phyloP scores from a whole-genome alignment of 2,113 vertebrate genomes.

The Gallinago paraguaiae region DNA sequence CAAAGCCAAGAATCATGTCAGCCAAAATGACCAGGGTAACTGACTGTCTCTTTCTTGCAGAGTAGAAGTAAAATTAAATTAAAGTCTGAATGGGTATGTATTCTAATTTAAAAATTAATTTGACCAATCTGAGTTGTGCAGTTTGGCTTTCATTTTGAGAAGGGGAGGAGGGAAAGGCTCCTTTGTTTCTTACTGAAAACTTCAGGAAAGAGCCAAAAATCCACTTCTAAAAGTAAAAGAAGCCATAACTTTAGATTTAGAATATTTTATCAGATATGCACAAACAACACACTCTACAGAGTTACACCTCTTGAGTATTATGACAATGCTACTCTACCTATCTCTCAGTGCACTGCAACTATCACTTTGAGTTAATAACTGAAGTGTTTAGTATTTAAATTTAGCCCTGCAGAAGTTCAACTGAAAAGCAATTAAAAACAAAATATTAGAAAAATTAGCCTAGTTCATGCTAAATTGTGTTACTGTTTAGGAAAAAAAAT shows the following conservation, averaged over 20 bases:
- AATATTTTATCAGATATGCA: background rate
- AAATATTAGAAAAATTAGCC: background rate
- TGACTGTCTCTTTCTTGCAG: background rate
- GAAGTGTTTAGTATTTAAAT: background rate
- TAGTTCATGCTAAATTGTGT: background rate
- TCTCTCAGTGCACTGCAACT: background rate
- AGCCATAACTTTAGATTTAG: background rate
- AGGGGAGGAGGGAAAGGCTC: background rate
- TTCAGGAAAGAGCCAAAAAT: background rate
- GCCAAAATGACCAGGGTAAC: conserved; percentile 66
- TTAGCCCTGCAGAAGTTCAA: background rate
- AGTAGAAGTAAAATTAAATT: conserved; percentile 60
- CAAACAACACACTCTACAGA: background rate
- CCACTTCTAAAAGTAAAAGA: background rate
- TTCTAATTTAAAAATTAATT: conserved; percentile 40
- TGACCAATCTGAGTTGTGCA: background rate
- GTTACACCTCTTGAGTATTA: background rate
- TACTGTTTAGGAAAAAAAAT: background rate
- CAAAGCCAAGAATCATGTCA: conserved; percentile 69
- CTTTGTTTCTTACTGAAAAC: background rate
- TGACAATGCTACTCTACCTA: background rate
- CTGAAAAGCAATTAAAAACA: background rate
- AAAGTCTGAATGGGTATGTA: background rate
- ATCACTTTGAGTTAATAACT: background rate
- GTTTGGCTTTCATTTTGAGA: background rate